phyloP scores from a whole-genome alignment of 35 echinoderm and acorn worm species.

The Strongylocentrotus purpuratus region DNA sequence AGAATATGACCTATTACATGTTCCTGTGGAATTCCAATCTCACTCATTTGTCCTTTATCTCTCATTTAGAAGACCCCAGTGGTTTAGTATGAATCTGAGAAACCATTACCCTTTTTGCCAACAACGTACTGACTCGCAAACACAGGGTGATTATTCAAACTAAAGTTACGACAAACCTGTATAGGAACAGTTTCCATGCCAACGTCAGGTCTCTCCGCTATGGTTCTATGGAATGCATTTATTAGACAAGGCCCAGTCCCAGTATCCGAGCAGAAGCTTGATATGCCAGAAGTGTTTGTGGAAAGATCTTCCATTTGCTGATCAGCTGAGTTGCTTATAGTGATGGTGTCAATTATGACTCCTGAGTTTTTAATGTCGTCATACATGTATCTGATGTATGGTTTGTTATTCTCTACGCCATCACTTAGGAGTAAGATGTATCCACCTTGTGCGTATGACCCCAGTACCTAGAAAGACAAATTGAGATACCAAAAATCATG shows the following conservation, averaged over 20 bases:
- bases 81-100: too few species aligned
- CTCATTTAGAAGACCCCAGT: too few species aligned
- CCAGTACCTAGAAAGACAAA: not conserved
- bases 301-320: not conserved
- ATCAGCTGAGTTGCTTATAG: not conserved
- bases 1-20: too few species aligned
- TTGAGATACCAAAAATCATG: not conserved
- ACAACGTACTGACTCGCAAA: too few species aligned
- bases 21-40: too few species aligned
- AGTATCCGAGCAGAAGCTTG: not conserved
- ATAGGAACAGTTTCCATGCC: not conserved
- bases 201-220: not conserved
- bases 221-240: not conserved
- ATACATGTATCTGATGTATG: not conserved
- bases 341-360: conserved; percentile 25
- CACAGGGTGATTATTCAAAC: too few species aligned
- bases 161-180: not conserved
- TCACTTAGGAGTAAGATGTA: conserved; percentile 12
- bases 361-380: not conserved
- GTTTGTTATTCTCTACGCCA: not conserved
- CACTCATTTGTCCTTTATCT: too few species aligned
- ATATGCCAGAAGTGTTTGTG: not conserved
- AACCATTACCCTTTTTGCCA: too few species aligned
- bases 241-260: not conserved
- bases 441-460: not conserved